Conservation (phyloP, 2,888 invertebrate genomes). For the Pammene aurita region DNA sequence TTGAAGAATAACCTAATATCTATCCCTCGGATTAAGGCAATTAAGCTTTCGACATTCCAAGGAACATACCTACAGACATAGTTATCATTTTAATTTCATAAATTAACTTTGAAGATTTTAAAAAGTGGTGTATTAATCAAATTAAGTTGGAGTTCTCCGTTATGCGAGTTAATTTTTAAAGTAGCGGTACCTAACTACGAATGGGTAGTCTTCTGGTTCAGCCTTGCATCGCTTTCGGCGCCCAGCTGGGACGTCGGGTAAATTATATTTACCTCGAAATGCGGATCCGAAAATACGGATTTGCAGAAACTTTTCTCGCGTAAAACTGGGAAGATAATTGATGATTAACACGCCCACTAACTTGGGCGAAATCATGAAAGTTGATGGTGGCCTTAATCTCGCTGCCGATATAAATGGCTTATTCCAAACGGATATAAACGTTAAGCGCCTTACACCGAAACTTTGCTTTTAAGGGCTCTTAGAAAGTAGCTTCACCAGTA, state of each 20-base stretch:
- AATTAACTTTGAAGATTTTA: no score
- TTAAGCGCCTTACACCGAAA: slow-evolving; percentile 33
- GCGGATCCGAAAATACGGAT: not conserved
- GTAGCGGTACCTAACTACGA: not conserved
- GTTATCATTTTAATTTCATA: no score
- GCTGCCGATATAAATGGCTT: slow-evolving; percentile 35
- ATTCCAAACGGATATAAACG: slow-evolving; percentile 29
- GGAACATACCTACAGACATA: no score
- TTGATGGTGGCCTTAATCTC: slow-evolving; percentile 35
- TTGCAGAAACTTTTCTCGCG: slow-evolving; percentile 10
- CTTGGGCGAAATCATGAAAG: slow-evolving; percentile 35
- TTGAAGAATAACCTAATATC: no score
- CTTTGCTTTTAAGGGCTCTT: slow-evolving; percentile 33
- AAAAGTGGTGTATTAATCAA: no score
- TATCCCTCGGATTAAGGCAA: no score
- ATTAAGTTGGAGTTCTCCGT: no score
- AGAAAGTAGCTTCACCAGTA: slow-evolving; percentile 10
- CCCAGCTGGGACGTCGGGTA: not conserved
- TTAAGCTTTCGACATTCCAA: no score
- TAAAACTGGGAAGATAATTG: slow-evolving; percentile 22
- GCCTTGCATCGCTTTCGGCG: not conserved
- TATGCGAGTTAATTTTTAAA: no score
- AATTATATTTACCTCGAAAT: not conserved
- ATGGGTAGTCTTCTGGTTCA: not conserved
- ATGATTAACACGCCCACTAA: slow-evolving; percentile 13